Base-by-base conservation (phyloP, 2,888 invertebrate species). In the Drosophila pegasa region DNA sequence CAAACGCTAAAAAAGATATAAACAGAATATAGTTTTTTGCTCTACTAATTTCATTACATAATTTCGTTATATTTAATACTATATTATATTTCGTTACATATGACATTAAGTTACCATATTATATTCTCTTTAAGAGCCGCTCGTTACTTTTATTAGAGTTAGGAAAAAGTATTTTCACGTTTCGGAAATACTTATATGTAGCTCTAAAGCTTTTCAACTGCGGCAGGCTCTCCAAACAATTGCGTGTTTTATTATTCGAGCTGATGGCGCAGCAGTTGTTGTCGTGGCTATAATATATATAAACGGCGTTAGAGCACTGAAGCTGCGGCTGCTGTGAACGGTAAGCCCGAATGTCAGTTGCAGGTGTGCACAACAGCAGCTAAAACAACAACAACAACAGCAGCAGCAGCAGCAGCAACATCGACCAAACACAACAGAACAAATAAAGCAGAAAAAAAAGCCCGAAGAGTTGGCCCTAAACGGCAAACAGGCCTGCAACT, bases 281-380 rank as follows among this genome's bases (percentile, higher is more conserved):
- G 55, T 7, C 20, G 35, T 8, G 37, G 43, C 70, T 50, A 80
- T 50, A 71, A 65, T 55, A 55, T 43, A 63, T 45, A 61, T 48
- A 37, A 75, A 50, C 35, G 58, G 48, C 69, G 54, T 58, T 56
- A 55, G 73, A 69, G 66, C 68, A 66, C 48, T 56, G 9, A 52
- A 75, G 43, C 47, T 71, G 61, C 37, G 52, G 71, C 59, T 64
- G 71, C 64, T 55, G 55, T 58, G 59, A 80, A 80, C 64, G 74
- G 82, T 78, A 81, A 81, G 66, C 69, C 64, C 52, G 64, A 81
- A 87, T 72, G 85, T 82, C 81, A 82, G 65, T 45, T 75, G 75
- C 81, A 87, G 87, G 81, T 82, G 81, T 85, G 79, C 75, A 66
- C 56, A 76, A 59, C 71, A 63, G 56, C 80, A 55, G 45, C 48